Conservation (phyloP, 2,888 invertebrate species). For the Elmis aenea region DNA sequence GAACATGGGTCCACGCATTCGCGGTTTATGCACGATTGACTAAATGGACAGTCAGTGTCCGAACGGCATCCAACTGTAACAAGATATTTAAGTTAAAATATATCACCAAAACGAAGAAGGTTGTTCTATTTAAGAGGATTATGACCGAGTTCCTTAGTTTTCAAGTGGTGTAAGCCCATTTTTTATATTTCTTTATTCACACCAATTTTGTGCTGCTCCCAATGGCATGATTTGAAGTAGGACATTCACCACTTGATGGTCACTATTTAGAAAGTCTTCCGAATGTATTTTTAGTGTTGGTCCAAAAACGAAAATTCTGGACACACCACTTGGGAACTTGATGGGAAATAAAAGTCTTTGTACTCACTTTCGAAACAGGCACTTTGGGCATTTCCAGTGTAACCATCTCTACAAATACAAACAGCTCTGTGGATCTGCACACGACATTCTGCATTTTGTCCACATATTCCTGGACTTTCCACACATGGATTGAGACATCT, state of each 20-base stretch:
- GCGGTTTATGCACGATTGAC: constrained; percentile 75
- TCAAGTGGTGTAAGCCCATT: no score
- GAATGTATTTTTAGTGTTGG: no score
- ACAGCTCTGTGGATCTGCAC: constrained; percentile 74
- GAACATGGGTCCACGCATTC: constrained; percentile 76
- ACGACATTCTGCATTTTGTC: constrained; percentile 71
- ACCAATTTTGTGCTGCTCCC: neutral
- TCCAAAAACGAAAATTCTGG: no score
- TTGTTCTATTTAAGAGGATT: no score
- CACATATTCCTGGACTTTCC: constrained; percentile 61
- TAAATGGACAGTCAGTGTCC: constrained; percentile 77
- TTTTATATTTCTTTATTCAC: no score
- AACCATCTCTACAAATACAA: constrained; percentile 77
- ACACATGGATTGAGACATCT: constrained; percentile 72
- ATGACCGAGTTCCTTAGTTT: no score
- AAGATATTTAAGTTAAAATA: constrained; percentile 14
- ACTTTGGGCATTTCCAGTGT: constrained; percentile 76
- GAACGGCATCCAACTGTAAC: constrained; percentile 73
- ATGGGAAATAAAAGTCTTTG: no score
- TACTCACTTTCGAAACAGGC: constrained; percentile 70
- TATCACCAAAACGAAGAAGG: no score
- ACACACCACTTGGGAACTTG: no score
- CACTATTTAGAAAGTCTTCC: no score
- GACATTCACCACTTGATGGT: no score
- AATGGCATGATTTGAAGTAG: no score